A percentile compares a stretch with the other conserved stretches of the same genome.
Conservation (phyloP, 2,797 vertebrate genomes). For the Hafferia zeledoni region DNA sequence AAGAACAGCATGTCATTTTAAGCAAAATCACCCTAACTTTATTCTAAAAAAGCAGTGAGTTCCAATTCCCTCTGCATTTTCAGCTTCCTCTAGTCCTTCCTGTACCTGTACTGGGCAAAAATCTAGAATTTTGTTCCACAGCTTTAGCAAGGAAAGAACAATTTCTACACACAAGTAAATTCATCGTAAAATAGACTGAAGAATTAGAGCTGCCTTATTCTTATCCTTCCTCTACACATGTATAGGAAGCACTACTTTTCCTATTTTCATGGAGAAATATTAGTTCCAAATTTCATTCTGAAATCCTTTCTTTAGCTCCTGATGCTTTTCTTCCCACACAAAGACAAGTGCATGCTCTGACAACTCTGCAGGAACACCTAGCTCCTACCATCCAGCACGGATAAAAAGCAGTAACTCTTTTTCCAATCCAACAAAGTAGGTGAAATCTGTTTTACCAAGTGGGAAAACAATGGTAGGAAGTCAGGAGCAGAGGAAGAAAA, state of each 20-base stretch:
- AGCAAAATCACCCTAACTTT: background rate
- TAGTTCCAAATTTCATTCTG: background rate
- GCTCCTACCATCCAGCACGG: background rate
- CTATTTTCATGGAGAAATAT: background rate
- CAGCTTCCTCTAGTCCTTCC: background rate
- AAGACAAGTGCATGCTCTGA: background rate
- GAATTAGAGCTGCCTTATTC: background rate
- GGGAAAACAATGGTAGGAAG: constrained; percentile 4
- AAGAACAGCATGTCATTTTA: background rate
- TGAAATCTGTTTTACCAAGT: background rate
- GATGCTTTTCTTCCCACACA: background rate
- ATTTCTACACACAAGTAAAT: background rate
- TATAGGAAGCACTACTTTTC: background rate
- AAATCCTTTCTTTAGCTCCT: background rate
- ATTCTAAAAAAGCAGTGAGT: background rate
- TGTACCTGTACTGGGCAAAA: background rate
- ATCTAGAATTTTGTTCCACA: background rate
- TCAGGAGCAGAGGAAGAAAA: constrained; percentile 4
- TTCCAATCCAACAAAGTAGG: background rate
- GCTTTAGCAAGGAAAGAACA: background rate
- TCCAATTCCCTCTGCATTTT: background rate
- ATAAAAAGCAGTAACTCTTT: background rate
- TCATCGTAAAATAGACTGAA: background rate
- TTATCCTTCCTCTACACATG: background rate
- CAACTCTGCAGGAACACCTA: background rate